phyloP scores from a whole-genome alignment of 1,140 invertebrate genomes.

The Hypothenemus hampei region DNA sequence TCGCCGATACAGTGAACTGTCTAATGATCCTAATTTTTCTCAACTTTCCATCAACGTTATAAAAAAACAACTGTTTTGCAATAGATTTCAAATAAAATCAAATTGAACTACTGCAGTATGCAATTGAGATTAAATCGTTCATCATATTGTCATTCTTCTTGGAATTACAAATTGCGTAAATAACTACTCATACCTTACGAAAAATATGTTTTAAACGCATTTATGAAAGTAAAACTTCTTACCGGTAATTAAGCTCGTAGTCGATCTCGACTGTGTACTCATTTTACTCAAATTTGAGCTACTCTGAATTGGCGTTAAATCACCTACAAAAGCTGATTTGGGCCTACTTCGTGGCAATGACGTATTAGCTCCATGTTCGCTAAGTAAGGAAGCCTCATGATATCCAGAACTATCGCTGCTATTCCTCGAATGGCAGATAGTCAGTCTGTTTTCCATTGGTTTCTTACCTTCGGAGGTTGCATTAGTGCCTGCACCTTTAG shows the following conservation, averaged over 20 bases:
- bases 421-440: slow-evolving; percentile 64
- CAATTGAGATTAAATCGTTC: no score
- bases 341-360: slow-evolving; percentile 40
- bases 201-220: background rate
- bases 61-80: no score
- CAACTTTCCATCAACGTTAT: no score
- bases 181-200: background rate
- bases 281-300: slow-evolving; percentile 41
- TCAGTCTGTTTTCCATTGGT: slow-evolving; percentile 35
- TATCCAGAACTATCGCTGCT: slow-evolving; percentile 73
- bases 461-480: background rate
- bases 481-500: no score
- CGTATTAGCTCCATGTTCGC: slow-evolving; percentile 53
- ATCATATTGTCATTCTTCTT: no score
- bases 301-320: slow-evolving; percentile 25
- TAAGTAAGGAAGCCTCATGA: slow-evolving; percentile 66
- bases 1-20: no score
- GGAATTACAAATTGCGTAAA: no score
- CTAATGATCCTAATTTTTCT: no score
- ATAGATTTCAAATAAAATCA: no score
- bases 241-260: slow-evolving; percentile 40
- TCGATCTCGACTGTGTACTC: slow-evolving; percentile 41
- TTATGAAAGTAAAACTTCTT: slow-evolving; percentile 6
- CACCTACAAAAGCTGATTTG: slow-evolving; percentile 34
- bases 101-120: no score